Evolutionary conservation across 2,888 invertebrate genomes (phyloP).

Genomic region (Xestia sexstrigata): DNA sequence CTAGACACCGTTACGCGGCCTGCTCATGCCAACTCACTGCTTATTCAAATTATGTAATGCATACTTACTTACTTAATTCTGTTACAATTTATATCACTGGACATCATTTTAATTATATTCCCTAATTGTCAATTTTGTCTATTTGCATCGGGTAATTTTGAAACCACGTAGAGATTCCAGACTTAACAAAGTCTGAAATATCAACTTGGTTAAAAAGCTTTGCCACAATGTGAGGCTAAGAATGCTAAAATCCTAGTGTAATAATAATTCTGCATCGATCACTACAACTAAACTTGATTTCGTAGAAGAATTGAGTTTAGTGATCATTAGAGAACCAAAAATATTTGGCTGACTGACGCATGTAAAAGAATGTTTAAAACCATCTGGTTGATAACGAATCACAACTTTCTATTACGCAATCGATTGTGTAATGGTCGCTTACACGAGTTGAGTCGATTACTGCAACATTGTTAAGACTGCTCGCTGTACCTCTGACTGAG

Average conservation of each 20-base stretch:
- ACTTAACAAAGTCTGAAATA: background rate
- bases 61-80: constrained; percentile 44
- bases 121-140: constrained; percentile 36
- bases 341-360: constrained; percentile 53
- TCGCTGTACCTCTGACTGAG: constrained; percentile 59
- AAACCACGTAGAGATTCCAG: background rate
- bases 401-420: constrained; percentile 74
- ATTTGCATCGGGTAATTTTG: background rate
- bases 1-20: constrained; percentile 72
- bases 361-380: constrained; percentile 61
- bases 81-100: constrained; percentile 19
- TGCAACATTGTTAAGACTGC: constrained; percentile 72
- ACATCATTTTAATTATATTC: background rate
- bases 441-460: constrained; percentile 72
- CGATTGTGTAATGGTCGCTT: constrained; percentile 76
- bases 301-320: constrained; percentile 10
- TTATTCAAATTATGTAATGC: constrained; percentile 68
- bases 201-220: background rate
- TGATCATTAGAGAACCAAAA: constrained; percentile 44
- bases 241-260: background rate
- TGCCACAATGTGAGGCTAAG: background rate
- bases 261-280: background rate
- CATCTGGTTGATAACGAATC: constrained; percentile 72
- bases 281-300: constrained; percentile 10
- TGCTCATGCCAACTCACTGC: constrained; percentile 69